A percentile compares a stretch with the other conserved stretches of the same genome.
These are phyloP conservation scores for Gonocerus acuteangulatus DNA, from an alignment of 2,888 invertebrate species.

Conservation along the genomic window DNA sequence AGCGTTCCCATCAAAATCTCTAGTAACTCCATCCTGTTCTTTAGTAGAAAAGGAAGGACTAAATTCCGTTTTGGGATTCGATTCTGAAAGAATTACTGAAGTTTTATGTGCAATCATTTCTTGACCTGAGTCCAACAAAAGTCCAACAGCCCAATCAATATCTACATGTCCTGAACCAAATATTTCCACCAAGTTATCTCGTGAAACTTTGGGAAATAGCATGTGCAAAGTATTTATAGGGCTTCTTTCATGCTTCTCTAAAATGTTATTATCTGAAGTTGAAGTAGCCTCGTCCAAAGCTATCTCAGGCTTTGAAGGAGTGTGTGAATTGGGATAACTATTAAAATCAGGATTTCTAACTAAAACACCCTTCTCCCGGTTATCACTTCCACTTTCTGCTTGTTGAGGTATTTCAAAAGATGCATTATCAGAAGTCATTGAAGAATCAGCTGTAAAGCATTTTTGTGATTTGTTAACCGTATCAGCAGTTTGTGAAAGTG, in stretches of 20 bases:
- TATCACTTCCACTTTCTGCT: slow-evolving; percentile 1
- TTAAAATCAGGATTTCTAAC: slow-evolving; percentile 1
- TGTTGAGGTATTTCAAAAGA: slow-evolving; percentile 43
- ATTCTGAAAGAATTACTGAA: too few species aligned
- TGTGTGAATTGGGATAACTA: background rate
- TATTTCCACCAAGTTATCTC: slow-evolving; percentile 58
- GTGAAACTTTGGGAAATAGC: slow-evolving; percentile 59
- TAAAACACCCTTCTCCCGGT: background rate
- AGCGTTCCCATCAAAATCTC: too few species aligned
- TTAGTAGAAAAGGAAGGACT: too few species aligned
- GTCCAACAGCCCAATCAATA: slow-evolving; percentile 68
- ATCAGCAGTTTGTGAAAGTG: too few species aligned
- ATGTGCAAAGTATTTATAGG: slow-evolving; percentile 46
- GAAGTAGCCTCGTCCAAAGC: slow-evolving; percentile 51
- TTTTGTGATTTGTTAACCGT: background rate
- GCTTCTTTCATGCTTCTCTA: slow-evolving; percentile 37
- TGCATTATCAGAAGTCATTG: slow-evolving; percentile 43
- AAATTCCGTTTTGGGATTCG: too few species aligned
- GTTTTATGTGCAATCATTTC: slow-evolving; percentile 32
- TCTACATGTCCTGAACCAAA: slow-evolving; percentile 68
- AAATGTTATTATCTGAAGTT: slow-evolving; percentile 42
- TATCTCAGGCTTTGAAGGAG: slow-evolving; percentile 28
- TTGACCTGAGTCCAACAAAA: slow-evolving; percentile 58
- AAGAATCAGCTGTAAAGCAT: slow-evolving; percentile 21
- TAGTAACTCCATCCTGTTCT: too few species aligned